phyloP scores from a whole-genome alignment of 2,888 invertebrate genomes.

The Rugalucina vietnamica region DNA sequence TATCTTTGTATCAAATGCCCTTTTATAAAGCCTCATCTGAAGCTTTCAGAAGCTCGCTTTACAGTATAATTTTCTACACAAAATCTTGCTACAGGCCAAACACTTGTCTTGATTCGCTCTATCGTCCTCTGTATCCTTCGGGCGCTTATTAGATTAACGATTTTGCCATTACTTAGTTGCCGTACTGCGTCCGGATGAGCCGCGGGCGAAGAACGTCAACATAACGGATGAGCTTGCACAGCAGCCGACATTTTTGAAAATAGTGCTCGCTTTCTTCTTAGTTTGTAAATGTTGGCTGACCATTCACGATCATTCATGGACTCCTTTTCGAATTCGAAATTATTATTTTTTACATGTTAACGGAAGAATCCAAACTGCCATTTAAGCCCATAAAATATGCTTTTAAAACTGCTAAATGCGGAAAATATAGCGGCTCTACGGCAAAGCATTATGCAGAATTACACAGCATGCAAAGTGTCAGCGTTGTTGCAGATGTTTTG shows the following conservation, averaged over 20 bases:
- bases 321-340: too few species aligned
- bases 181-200: constrained; percentile 52
- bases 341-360: too few species aligned
- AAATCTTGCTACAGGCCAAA: constrained; percentile 6
- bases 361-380: too few species aligned
- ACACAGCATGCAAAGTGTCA: too few species aligned
- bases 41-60: constrained; percentile 19
- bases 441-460: too few species aligned
- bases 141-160: constrained; percentile 62
- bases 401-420: too few species aligned
- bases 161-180: constrained; percentile 62
- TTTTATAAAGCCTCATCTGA: neutral
- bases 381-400: too few species aligned
- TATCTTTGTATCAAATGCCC: neutral
- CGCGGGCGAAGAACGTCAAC: constrained; percentile 40
- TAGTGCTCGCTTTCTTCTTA: neutral
- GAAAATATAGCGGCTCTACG: too few species aligned
- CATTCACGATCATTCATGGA: too few species aligned
- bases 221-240: neutral
- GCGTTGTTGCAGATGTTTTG: too few species aligned
- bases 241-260: neutral
- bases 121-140: constrained; percentile 33
- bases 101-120: constrained; percentile 20
- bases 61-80: constrained; percentile 18
- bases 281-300: too few species aligned